phyloP scores from a whole-genome alignment of 2,888 invertebrate genomes.

The Hipparchia semele region DNA sequence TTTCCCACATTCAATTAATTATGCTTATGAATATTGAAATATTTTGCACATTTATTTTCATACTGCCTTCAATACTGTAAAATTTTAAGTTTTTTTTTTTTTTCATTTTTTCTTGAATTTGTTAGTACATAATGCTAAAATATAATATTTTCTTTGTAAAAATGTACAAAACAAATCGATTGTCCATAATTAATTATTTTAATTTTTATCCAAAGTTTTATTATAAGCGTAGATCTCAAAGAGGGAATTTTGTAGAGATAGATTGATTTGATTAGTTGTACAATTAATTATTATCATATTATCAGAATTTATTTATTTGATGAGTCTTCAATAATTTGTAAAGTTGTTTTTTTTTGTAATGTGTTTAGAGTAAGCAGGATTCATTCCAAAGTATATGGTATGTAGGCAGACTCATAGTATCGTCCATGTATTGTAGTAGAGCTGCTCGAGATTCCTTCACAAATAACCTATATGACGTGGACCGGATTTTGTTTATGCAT shows the following conservation, averaged over 20 bases:
- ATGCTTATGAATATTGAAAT: not conserved
- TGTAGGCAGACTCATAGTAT: constrained; percentile 41
- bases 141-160: constrained; percentile 69
- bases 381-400: constrained; percentile 76
- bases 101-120: not conserved
- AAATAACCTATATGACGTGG: constrained; percentile 59
- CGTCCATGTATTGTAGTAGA: constrained; percentile 52
- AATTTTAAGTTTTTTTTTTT: no score
- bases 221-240: constrained; percentile 80
- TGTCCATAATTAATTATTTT: constrained; percentile 73
- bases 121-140: constrained; percentile 39
- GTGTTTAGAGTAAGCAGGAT: constrained; percentile 65
- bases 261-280: constrained; percentile 66
- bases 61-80: not conserved
- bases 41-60: not conserved
- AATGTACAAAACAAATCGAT: constrained; percentile 74
- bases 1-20: not conserved
- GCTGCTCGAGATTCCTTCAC: constrained; percentile 64
- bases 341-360: constrained; percentile 63
- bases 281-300: constrained; percentile 58
- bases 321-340: constrained; percentile 66
- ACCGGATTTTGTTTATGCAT: constrained; percentile 78
- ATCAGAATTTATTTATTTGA: constrained; percentile 79
- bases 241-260: constrained; percentile 69
- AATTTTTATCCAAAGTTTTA: constrained; percentile 81